These are phyloP conservation scores for Tauraco hartlaubi DNA, from an alignment of 2,797 vertebrate genomes.

Conservation along the genomic window DNA sequence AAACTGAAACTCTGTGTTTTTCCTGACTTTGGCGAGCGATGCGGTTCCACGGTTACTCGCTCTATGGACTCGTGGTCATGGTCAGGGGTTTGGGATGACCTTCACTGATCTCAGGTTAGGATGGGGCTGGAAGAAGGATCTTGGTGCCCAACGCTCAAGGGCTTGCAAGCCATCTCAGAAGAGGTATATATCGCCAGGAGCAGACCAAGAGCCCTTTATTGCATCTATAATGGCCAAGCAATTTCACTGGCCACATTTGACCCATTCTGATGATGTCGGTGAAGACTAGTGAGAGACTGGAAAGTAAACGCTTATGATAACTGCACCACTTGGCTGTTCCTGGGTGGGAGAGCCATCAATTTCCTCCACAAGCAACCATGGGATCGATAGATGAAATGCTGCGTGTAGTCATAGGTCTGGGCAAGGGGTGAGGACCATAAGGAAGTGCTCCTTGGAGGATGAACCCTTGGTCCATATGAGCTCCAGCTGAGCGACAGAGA, in stretches of 20 bases:
- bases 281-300: neutral
- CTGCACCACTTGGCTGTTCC: neutral
- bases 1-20: neutral
- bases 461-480: neutral
- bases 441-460: neutral
- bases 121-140: neutral
- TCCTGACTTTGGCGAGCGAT: fast-evolving
- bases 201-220: neutral
- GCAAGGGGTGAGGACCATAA: neutral
- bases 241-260: neutral
- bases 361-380: neutral
- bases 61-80: neutral
- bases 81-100: neutral
- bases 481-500: neutral
- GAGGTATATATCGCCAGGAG: neutral
- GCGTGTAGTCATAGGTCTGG: fast-evolving
- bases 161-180: neutral
- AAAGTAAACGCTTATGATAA: neutral
- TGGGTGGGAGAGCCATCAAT: fast-evolving
- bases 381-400: neutral
- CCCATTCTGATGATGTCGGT: neutral
- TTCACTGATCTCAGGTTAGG: fast-evolving
- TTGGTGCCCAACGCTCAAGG: neutral
- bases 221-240: fast-evolving
- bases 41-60: neutral